A percentile compares a stretch with the other conserved stretches of the same genome.
phyloP scores from a whole-genome alignment of 1,140 invertebrate genomes.

The Lethocerus indicus region DNA sequence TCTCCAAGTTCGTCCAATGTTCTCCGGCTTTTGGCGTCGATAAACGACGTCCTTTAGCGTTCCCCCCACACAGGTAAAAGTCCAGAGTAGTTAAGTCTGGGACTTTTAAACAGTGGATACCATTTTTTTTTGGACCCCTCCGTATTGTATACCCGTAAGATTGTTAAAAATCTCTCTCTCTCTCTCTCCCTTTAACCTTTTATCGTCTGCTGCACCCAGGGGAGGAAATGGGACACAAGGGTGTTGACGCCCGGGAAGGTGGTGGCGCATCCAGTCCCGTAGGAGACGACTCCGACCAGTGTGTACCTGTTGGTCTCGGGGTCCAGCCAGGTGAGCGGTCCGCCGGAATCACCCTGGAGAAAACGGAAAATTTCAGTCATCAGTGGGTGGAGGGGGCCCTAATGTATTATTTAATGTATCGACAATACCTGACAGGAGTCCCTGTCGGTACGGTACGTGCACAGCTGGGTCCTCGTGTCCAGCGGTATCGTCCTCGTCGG shows the following conservation, averaged over 20 bases:
- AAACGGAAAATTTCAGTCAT: not conserved
- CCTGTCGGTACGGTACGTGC: slow-evolving; percentile 40
- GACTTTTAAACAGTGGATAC: too few relatives aligned
- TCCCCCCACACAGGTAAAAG: too few relatives aligned
- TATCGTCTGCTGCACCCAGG: slow-evolving; percentile 35
- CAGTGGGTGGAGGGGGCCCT: not conserved
- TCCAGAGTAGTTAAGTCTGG: too few relatives aligned
- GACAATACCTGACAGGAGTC: slow-evolving; percentile 41
- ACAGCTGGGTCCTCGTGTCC: slow-evolving; percentile 34
- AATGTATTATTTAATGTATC: not conserved
- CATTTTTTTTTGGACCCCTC: too few relatives aligned
- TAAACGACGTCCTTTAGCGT: too few relatives aligned
- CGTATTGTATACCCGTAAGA: too few relatives aligned
- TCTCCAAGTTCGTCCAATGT: too few relatives aligned
- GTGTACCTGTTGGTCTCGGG: slow-evolving; percentile 24
- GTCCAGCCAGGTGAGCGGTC: slow-evolving; percentile 40
- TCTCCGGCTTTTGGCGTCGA: too few relatives aligned
- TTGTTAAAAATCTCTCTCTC: too few relatives aligned
- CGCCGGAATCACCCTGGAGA: slow-evolving; percentile 45
- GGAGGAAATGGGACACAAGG: slow-evolving; percentile 27
- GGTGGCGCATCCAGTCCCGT: slow-evolving; percentile 31
- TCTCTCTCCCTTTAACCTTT: too few relatives aligned
- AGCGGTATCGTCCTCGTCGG: slow-evolving; percentile 7
- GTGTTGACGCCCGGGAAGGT: slow-evolving; percentile 31
- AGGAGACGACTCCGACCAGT: slow-evolving; percentile 35